phyloP scores from a whole-genome alignment of 2,797 vertebrate species.

The Huso huso region DNA sequence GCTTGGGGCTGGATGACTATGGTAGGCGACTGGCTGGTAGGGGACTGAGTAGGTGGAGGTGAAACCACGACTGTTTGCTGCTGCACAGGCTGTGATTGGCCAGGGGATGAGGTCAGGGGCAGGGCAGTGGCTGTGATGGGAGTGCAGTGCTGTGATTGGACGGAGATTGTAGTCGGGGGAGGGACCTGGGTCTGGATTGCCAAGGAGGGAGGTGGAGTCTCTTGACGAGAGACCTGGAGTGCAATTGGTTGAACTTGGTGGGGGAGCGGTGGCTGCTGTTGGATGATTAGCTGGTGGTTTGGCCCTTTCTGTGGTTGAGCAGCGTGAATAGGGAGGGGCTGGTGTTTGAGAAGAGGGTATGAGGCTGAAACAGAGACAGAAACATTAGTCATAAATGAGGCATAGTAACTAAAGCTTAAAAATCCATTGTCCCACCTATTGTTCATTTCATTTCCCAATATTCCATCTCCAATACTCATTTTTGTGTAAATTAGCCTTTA shows the following conservation, averaged over 20 bases:
- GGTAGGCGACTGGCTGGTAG: conserved; percentile 66
- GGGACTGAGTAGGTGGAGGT: conserved; percentile 63
- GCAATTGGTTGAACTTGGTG: conserved; percentile 75
- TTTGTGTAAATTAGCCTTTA: too few relatives aligned
- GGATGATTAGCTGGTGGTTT: conserved; percentile 75
- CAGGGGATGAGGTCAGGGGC: conserved; percentile 50
- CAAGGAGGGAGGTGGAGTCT: conserved; percentile 46
- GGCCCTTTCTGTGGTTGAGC: conserved; percentile 62
- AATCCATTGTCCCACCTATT: too few relatives aligned
- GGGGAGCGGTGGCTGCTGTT: conserved; percentile 54
- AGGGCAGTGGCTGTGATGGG: conserved; percentile 46
- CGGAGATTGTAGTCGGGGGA: conserved; percentile 41
- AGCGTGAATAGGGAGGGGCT: conserved; percentile 60
- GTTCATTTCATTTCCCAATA: too few relatives aligned
- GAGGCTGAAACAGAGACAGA: conserved; percentile 60
- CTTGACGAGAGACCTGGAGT: conserved; percentile 55
- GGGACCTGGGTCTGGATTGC: conserved; percentile 39
- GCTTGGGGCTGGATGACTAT: conserved; percentile 64
- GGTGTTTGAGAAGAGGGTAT: conserved; percentile 82
- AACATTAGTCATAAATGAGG: too few relatives aligned
- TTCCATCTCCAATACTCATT: too few relatives aligned
- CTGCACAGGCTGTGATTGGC: conserved; percentile 64
- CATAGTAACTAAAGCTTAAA: too few relatives aligned
- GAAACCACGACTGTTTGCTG: conserved; percentile 76
- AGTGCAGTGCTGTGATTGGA: conserved; percentile 49